Evolutionary conservation across 2,888 invertebrate species (phyloP).

Genomic region (Diploptera punctata): DNA sequence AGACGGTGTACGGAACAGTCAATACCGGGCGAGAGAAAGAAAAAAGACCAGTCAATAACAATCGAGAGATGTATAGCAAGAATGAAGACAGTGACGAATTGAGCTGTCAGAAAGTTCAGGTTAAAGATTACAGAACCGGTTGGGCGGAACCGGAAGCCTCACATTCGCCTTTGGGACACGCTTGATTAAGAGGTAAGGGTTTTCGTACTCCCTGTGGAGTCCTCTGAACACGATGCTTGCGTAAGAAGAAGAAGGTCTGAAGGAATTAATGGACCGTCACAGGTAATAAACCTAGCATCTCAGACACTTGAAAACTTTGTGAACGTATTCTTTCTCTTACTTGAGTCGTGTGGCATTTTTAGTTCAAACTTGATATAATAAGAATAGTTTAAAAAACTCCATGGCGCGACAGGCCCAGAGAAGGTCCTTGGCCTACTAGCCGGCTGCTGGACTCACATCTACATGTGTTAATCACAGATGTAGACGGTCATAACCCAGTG

Average conservation of each 20-base stretch:
- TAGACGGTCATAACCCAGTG: too few relatives aligned
- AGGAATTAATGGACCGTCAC: not conserved
- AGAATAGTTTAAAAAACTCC: too few relatives aligned
- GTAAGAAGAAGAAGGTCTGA: too few relatives aligned
- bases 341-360: too few relatives aligned
- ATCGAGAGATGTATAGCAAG: not conserved
- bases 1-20: not conserved
- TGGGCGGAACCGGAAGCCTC: not conserved
- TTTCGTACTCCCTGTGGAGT: not conserved
- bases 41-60: not conserved
- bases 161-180: not conserved
- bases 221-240: not conserved
- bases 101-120: not conserved
- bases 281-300: not conserved
- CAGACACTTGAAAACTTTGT: too few relatives aligned
- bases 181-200: not conserved
- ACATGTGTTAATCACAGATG: too few relatives aligned
- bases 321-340: too few relatives aligned
- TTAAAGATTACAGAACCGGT: not conserved
- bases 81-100: not conserved
- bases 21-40: not conserved
- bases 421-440: too few relatives aligned
- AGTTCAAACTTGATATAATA: too few relatives aligned
- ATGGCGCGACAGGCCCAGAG: too few relatives aligned
- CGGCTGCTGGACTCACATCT: too few relatives aligned